phyloP scores from a whole-genome alignment of 2,888 invertebrate species.

The Tethea ocularis region DNA sequence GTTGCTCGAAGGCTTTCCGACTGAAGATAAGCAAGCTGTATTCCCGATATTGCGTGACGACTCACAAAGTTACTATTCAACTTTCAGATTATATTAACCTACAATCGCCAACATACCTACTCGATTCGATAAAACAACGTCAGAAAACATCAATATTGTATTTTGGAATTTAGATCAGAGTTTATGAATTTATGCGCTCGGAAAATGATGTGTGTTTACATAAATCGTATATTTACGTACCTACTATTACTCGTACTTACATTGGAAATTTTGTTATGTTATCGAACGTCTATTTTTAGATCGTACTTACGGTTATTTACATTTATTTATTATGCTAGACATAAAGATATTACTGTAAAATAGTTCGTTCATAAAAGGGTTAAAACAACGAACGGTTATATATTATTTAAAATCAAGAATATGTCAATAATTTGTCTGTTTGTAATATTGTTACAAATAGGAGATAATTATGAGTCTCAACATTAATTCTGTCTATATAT shows the following conservation, averaged over 20 bases:
- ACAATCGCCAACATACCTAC: conserved; percentile 27
- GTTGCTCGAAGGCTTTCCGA: conserved; percentile 52
- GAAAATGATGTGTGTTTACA: neutral
- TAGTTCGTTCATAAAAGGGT: no score
- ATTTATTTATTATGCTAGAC: no score
- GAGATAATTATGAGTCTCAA: neutral
- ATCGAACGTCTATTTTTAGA: no score
- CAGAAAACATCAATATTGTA: conserved; percentile 11
- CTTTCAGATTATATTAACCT: conserved; percentile 48
- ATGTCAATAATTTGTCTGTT: neutral
- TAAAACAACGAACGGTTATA: no score
- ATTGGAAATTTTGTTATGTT: no score
- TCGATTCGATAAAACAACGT: conserved; percentile 28
- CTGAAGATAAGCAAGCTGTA: conserved; percentile 63
- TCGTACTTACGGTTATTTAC: no score
- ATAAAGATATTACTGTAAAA: no score
- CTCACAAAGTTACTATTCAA: conserved; percentile 49
- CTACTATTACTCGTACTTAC: no score
- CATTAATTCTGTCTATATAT: neutral
- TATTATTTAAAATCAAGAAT: neutral
- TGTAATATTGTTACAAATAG: neutral
- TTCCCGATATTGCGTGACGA: conserved; percentile 67
- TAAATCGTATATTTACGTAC: no score
- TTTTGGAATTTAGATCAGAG: conserved; percentile 4
- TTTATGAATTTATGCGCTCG: no score